Conservation (phyloP, 2,113 vertebrate genomes). For the Crypturellus undulatus region DNA sequence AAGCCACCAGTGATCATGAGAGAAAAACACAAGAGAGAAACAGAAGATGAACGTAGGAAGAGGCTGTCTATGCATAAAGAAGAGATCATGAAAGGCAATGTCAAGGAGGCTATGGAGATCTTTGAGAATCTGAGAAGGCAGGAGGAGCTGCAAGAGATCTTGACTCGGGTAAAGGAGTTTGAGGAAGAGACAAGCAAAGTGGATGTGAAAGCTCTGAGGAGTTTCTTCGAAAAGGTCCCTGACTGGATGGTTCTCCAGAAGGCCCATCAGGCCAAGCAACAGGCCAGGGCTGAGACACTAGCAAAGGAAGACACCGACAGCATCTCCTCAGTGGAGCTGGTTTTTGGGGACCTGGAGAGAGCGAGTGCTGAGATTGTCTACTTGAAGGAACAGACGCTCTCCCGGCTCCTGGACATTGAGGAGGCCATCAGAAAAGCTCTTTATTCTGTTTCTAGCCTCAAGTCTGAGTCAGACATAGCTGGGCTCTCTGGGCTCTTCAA, state of each 20-base stretch:
- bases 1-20: slow-evolving; percentile 76
- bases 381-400: slow-evolving; percentile 93
- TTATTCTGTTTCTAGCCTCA: slow-evolving; percentile 90
- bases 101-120: slow-evolving; percentile 84
- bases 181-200: slow-evolving; percentile 85
- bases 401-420: slow-evolving; percentile 89
- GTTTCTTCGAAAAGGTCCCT: slow-evolving; percentile 87
- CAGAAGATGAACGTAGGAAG: slow-evolving; percentile 85
- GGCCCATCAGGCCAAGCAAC: slow-evolving; percentile 13
- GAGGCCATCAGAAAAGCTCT: slow-evolving; percentile 92
- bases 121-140: slow-evolving; percentile 86
- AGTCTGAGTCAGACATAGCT: slow-evolving; percentile 87
- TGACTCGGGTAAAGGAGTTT: slow-evolving; percentile 85
- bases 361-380: slow-evolving; percentile 90
- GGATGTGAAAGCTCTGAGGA: slow-evolving; percentile 82
- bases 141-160: slow-evolving; percentile 87
- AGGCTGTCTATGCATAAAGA: slow-evolving; percentile 90
- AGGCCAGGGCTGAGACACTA: slow-evolving; percentile 51
- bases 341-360: slow-evolving; percentile 89
- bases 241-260: slow-evolving; percentile 78
- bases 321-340: slow-evolving; percentile 82
- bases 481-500: slow-evolving; percentile 86
- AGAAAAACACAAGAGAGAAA: slow-evolving; percentile 82
- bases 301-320: slow-evolving; percentile 67
- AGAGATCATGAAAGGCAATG: slow-evolving; percentile 89